Percentiles rank a stretch among this genome's conserved stretches.
phyloP scores from a whole-genome alignment of 1,140 invertebrate species.

The Drosophila grimshawi region DNA sequence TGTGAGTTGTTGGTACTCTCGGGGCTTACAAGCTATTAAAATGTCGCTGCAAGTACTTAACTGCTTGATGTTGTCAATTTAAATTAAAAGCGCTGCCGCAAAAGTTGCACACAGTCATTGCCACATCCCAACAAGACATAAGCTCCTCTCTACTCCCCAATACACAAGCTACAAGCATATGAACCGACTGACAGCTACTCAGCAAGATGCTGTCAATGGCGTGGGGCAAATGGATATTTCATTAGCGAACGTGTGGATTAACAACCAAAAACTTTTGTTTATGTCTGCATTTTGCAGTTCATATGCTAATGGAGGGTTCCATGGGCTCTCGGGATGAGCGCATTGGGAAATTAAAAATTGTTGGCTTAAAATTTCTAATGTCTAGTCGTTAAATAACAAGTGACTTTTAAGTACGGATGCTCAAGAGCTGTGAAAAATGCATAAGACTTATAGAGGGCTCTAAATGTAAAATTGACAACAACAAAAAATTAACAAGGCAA shows the following conservation, averaged over 20 bases:
- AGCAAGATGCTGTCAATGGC: conserved; percentile 20
- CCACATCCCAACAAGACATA: conserved; percentile 51
- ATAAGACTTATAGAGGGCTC: neutral
- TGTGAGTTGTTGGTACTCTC: conserved; percentile 48
- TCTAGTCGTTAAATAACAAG: conserved; percentile 58
- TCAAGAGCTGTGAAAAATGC: neutral
- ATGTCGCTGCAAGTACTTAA: conserved; percentile 83
- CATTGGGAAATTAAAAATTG: conserved; percentile 76
- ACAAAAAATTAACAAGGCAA: neutral
- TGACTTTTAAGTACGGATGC: conserved; percentile 29
- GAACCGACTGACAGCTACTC: conserved; percentile 26
- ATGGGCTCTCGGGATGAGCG: conserved; percentile 85
- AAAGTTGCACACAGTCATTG: conserved; percentile 63
- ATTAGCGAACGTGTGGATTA: conserved; percentile 71
- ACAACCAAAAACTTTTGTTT: conserved; percentile 67
- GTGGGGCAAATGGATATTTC: conserved; percentile 67
- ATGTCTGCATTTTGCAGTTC: conserved; percentile 42
- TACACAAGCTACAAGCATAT: conserved; percentile 3
- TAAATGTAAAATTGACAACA: conserved; percentile 1
- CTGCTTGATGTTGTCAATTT: conserved; percentile 83
- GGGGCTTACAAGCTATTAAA: conserved; percentile 83
- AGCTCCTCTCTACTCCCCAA: conserved; percentile 23
- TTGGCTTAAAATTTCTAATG: conserved; percentile 52
- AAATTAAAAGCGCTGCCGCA: conserved; percentile 80
- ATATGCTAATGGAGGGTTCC: conserved; percentile 73